Percentiles rank a stretch among this genome's conserved stretches.
Conservation (phyloP, 2,113 vertebrate species). For the Tragelaphus buxtoni region DNA sequence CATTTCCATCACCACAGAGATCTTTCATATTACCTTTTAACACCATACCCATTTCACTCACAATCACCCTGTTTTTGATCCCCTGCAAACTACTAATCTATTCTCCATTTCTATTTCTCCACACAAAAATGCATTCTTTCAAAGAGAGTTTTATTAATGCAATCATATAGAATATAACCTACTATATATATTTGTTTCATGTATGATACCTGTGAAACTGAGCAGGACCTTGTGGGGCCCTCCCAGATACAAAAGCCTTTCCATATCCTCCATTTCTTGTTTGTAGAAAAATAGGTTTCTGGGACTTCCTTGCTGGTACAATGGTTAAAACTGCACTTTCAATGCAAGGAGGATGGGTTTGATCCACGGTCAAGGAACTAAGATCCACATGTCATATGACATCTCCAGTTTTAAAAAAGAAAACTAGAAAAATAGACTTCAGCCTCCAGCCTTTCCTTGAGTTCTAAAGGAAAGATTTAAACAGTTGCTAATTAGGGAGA, state of each 20-base stretch:
- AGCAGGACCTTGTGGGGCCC: background rate
- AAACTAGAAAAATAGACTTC: background rate
- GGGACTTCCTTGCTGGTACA: background rate
- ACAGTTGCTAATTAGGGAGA: background rate
- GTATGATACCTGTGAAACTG: background rate
- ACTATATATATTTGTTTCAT: background rate
- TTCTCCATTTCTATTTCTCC: background rate
- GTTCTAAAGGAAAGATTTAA: background rate
- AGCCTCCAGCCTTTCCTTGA: background rate
- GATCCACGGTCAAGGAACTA: background rate
- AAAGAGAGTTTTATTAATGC: background rate
- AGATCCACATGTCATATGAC: fast-evolving
- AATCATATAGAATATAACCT: background rate
- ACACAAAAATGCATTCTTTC: background rate
- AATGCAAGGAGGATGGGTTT: background rate
- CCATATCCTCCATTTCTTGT: background rate
- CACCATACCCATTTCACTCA: background rate
- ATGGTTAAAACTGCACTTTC: background rate
- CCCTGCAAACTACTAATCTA: background rate
- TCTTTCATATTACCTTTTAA: background rate
- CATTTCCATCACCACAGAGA: background rate
- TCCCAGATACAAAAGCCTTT: background rate
- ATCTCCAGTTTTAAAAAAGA: background rate
- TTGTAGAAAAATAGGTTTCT: background rate
- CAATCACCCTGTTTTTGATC: background rate